Evolutionary conservation across 2,888 invertebrate species (phyloP), one percentile per base, ranked within the genome.

Genomic region (Drosophila limbata): DNA sequence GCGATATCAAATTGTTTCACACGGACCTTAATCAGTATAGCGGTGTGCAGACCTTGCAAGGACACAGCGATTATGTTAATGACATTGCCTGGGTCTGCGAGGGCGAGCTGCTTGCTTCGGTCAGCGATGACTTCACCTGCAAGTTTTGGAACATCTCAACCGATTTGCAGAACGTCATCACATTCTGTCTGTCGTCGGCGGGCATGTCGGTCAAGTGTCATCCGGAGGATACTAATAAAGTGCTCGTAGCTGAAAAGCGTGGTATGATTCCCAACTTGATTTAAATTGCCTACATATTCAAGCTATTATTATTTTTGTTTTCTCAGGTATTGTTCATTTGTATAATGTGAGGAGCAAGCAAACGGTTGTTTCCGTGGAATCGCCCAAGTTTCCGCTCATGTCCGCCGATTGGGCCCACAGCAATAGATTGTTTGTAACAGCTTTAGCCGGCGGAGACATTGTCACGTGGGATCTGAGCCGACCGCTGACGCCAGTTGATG

Each of bases 121-220:
- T 95, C 1, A 95, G 96, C 77, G 96, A 96, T 92, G 96, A 96
- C 91, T 94, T 95, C 75, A 95, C 95, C 0, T 96, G 96, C 83
- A 94, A 94, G 83, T 92, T 96, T 31, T 96, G 96, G 96, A 86
- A 80, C 39, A 92, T 93, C 9, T 93, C 94, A 33, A 92, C 93
- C 39, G 92, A 93, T 69, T 93, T 93, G 67, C 93, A 93, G 75
- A 93, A 94, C 79, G 91, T 94, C 25, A 93, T 94, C 5, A 94
- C 94, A 39, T 95, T 96, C 84, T 93, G 94, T 67, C 92, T 96
- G 19, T 94, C 94, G 25, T 95, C 96, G 13, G 95, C 96, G 45
- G 95, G 95, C 77, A 93, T 95, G 92, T 93, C 94, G 4, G 94
- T 95, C 0, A 94, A 94, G 81, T 96, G 95, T 94, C 96, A 96